These are phyloP conservation scores for Ochotona princeps DNA, from an alignment of 2,113 vertebrate genomes.

Conservation along the genomic window DNA sequence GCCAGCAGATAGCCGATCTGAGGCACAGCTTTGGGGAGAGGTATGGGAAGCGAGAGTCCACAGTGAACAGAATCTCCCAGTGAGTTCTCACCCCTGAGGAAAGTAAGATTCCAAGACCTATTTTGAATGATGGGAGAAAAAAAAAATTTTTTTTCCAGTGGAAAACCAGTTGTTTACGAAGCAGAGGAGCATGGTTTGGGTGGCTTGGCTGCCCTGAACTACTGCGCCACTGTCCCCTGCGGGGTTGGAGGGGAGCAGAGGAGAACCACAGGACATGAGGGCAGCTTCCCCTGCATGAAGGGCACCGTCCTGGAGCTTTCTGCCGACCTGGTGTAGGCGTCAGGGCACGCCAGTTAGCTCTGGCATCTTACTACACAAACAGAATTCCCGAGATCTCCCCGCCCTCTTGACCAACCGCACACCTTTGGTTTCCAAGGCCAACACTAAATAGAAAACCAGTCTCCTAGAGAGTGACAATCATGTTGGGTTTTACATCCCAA, in stretches of 20 bases:
- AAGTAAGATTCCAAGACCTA: neutral
- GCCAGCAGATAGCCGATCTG: neutral
- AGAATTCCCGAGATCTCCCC: neutral
- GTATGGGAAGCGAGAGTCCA: neutral
- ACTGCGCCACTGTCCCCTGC: neutral
- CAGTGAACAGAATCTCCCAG: neutral
- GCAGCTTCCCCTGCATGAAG: neutral
- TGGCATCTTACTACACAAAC: neutral
- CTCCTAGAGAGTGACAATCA: neutral
- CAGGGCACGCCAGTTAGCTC: neutral
- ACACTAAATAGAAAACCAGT: neutral
- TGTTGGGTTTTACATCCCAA: neutral
- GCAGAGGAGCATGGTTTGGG: neutral
- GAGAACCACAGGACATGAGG: accelerated
- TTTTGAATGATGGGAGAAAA: neutral
- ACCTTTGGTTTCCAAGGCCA: neutral
- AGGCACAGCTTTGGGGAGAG: neutral
- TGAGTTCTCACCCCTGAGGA: neutral
- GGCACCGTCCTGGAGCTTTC: too few relatives aligned
- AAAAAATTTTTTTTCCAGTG: neutral
- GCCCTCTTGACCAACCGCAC: neutral
- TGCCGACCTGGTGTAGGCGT: neutral
- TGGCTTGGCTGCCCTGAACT: neutral
- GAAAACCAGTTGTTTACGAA: neutral
- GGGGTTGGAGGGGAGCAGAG: neutral